Conservation (phyloP, 2,797 vertebrate species). For the Pangasius macronema region DNA sequence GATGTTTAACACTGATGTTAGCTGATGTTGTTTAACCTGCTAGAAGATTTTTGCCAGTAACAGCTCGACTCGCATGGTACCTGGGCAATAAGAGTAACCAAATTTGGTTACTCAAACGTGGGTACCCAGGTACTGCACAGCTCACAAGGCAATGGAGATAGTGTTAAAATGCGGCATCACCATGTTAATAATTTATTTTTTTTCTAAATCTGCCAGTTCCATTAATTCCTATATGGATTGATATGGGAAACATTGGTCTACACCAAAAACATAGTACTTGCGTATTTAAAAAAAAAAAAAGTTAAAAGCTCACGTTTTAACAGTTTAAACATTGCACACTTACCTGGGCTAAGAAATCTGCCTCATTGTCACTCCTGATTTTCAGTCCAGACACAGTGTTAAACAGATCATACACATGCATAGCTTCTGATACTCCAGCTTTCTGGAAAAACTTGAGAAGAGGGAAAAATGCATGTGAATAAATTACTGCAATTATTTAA, state of each 20-base stretch:
- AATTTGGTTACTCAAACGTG: too few species aligned
- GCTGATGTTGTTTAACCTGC: too few species aligned
- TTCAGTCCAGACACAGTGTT: constrained; percentile 86
- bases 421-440: constrained; percentile 83
- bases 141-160: background rate
- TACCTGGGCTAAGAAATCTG: constrained; percentile 90
- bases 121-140: background rate
- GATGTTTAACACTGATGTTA: too few species aligned
- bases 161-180: too few species aligned
- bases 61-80: background rate
- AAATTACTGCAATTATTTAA: background rate
- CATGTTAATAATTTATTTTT: too few species aligned
- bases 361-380: constrained; percentile 84
- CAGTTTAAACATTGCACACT: background rate
- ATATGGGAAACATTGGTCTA: background rate
- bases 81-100: background rate
- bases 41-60: background rate
- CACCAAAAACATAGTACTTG: background rate
- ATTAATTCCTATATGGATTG: background rate
- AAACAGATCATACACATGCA: constrained; percentile 87
- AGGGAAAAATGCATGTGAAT: background rate
- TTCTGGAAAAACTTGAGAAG: constrained; percentile 90
- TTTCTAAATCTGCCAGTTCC: too few species aligned
- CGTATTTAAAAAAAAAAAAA: background rate
- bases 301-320: background rate